Percentiles rank a stretch among this genome's conserved stretches.
Evolutionary conservation across 2,113 vertebrate species (phyloP).

Genomic region (Nesoenas mayeri): DNA sequence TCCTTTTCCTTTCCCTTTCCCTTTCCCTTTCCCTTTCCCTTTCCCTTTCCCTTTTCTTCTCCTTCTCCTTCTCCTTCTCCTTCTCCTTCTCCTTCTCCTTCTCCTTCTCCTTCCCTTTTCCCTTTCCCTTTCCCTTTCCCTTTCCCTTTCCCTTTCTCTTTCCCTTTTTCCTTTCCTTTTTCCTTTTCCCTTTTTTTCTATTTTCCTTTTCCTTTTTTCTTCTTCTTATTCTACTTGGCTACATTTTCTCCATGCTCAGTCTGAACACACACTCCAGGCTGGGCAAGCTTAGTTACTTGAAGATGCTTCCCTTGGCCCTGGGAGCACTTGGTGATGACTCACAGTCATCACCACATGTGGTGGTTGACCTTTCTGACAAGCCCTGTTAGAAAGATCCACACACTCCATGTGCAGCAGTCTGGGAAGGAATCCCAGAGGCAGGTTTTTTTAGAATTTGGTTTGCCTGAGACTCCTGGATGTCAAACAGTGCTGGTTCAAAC

Average conservation of each 20-base stretch:
- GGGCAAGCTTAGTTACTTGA: neutral
- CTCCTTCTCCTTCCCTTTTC: too few relatives aligned
- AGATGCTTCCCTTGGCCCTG: neutral
- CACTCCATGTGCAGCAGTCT: neutral
- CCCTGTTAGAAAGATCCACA: neutral
- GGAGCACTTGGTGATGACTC: neutral
- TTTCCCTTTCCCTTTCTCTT: too few relatives aligned
- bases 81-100: too few relatives aligned
- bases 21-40: too few relatives aligned
- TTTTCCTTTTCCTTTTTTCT: too few relatives aligned
- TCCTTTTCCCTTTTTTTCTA: too few relatives aligned
- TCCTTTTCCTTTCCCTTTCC: too few relatives aligned
- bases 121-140: too few relatives aligned
- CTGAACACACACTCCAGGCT: neutral
- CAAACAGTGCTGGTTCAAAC: neutral
- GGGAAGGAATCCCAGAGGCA: neutral
- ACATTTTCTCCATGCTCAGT: fast-evolving
- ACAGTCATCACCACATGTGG: neutral
- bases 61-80: neutral
- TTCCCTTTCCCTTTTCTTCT: fast-evolving
- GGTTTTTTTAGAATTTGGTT: neutral
- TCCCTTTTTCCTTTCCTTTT: too few relatives aligned
- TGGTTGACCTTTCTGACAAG: neutral
- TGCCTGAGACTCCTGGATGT: neutral
- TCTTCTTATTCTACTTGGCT: neutral